A percentile compares a stretch with the other conserved stretches of the same genome.
Evolutionary conservation across 2,797 vertebrate genomes (phyloP).

Genomic region (Sebastes taczanowskii): DNA sequence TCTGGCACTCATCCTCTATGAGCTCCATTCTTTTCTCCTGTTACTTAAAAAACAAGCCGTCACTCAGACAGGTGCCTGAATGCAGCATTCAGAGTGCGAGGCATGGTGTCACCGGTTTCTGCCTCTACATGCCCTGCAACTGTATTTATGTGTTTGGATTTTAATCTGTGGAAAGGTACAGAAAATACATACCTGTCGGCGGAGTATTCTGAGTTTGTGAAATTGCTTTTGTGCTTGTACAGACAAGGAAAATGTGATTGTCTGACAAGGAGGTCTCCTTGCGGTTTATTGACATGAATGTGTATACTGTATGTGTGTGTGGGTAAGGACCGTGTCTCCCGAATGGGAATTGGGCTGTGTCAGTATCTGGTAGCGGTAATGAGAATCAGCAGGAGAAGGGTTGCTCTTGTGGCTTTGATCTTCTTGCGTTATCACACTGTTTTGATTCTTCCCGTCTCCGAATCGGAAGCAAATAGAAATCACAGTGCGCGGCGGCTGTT

Average conservation of each 20-base stretch:
- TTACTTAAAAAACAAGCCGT: constrained; percentile 18
- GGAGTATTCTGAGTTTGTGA: constrained; percentile 1
- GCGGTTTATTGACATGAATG: background rate
- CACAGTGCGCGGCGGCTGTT: background rate
- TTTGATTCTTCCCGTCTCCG: constrained; percentile 3
- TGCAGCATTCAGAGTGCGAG: background rate
- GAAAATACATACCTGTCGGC: background rate
- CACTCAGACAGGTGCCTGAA: constrained; percentile 27
- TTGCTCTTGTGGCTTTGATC: constrained; percentile 41
- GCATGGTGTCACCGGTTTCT: background rate
- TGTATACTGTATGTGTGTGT: background rate
- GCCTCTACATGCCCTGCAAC: constrained; percentile 33
- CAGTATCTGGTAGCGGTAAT: constrained; percentile 37
- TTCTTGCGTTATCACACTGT: background rate
- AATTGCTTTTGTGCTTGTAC: constrained; percentile 23
- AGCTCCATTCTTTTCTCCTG: background rate
- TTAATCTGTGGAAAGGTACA: background rate
- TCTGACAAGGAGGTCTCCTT: constrained; percentile 13
- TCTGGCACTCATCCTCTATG: constrained; percentile 26
- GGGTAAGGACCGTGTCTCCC: background rate
- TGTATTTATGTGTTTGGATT: constrained; percentile 26
- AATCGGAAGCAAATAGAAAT: constrained; percentile 20
- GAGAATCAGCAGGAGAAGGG: constrained; percentile 44
- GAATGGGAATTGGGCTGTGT: constrained; percentile 6
- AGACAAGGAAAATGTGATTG: constrained; percentile 16